These are phyloP conservation scores for Eira barbara DNA, from an alignment of 2,113 vertebrate genomes.

Conservation along the genomic window DNA sequence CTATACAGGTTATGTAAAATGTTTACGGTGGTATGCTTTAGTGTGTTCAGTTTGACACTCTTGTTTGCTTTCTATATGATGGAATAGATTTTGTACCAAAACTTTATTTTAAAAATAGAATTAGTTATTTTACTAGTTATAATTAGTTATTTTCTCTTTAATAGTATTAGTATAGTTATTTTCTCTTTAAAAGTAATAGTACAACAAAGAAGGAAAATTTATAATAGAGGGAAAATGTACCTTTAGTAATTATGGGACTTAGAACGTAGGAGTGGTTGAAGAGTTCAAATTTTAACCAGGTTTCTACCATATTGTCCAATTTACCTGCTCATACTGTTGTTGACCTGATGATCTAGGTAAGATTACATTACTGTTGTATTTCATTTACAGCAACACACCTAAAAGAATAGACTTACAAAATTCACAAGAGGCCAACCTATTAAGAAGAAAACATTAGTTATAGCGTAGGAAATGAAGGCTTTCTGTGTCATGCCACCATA, in stretches of 20 bases:
- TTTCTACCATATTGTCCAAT: neutral
- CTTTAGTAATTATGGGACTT: neutral
- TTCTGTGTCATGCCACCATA: neutral
- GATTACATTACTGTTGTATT: neutral
- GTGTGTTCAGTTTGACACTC: too few species aligned
- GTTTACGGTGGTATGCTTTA: neutral
- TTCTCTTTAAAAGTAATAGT: neutral
- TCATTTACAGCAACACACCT: neutral
- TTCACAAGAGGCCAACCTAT: neutral
- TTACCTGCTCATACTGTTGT: neutral
- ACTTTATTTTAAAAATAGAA: neutral
- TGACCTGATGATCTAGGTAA: neutral
- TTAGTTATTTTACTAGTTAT: neutral
- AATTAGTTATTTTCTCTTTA: neutral
- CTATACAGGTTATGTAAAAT: neutral
- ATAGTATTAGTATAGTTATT: neutral
- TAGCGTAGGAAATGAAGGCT: neutral
- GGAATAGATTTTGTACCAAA: neutral
- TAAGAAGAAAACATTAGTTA: neutral
- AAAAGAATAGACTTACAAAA: neutral
- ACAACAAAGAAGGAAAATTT: neutral
- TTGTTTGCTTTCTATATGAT: neutral
- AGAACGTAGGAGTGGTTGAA: neutral
- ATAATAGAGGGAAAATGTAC: neutral
- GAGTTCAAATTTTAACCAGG: neutral